Conservation (phyloP, 2,113 vertebrate genomes). For the Daphoenositta chrysoptera region DNA sequence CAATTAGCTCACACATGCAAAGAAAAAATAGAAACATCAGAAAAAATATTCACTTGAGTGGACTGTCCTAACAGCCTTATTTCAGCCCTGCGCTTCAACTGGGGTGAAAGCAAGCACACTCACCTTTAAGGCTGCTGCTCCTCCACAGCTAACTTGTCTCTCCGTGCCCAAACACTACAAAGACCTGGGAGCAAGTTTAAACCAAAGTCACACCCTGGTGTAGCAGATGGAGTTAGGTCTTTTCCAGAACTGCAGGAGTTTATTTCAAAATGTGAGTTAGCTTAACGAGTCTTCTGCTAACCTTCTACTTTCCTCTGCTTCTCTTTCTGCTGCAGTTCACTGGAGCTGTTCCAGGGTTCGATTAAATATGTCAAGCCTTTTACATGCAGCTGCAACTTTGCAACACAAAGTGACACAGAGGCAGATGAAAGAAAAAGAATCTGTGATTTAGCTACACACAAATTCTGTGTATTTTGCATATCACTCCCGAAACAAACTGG, state of each 20-base stretch:
- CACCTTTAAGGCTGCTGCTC: background rate
- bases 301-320: background rate
- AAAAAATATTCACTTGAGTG: background rate
- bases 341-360: background rate
- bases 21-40: background rate
- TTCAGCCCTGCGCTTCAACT: background rate
- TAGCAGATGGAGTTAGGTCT: background rate
- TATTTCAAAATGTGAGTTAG: background rate
- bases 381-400: background rate
- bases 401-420: background rate
- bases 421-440: slow-evolving; percentile 47
- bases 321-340: background rate
- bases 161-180: background rate
- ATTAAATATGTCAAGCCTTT: background rate
- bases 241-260: background rate
- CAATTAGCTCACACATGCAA: background rate
- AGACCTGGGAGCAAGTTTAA: background rate
- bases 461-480: background rate
- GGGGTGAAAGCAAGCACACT: background rate
- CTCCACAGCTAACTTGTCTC: background rate
- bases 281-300: background rate
- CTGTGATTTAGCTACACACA: background rate
- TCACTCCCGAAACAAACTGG: background rate
- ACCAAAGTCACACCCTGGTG: background rate
- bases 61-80: background rate